Conservation (phyloP, 2,888 invertebrate genomes). For the Ligdia adustata region DNA sequence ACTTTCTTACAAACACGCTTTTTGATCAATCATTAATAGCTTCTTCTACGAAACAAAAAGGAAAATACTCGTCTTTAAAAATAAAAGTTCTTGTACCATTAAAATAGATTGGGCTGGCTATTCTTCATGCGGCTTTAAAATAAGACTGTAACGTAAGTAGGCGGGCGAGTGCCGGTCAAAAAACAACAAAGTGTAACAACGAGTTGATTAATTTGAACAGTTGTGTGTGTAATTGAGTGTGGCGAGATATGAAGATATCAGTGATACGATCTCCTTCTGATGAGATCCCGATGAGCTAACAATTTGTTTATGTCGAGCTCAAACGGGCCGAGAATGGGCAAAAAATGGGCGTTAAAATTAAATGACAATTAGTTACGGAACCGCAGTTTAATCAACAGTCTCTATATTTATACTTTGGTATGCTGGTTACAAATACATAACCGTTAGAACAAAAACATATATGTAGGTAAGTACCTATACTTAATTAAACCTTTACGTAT, state of each 20-base stretch:
- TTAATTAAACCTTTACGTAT: too few species aligned
- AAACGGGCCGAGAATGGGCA: conserved; percentile 24
- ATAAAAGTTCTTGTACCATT: conserved; percentile 2
- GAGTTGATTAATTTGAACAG: conserved; percentile 61
- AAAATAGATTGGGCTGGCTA: conserved; percentile 14
- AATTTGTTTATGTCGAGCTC: conserved; percentile 57
- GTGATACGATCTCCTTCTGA: conserved; percentile 62
- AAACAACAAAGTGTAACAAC: conserved; percentile 46
- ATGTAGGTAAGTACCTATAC: too few species aligned
- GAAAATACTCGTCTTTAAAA: neutral
- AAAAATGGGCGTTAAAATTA: conserved; percentile 44
- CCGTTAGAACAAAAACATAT: neutral
- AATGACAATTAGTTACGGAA: conserved; percentile 46
- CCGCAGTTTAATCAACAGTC: conserved; percentile 7
- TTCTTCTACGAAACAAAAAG: too few species aligned
- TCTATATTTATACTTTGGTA: neutral
- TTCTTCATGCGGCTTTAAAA: conserved; percentile 15
- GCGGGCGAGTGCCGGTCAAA: conserved; percentile 35
- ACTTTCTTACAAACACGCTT: conserved; percentile 3
- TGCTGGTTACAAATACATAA: neutral
- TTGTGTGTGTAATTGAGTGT: conserved; percentile 54
- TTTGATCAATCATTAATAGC: conserved; percentile 1
- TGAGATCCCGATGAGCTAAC: conserved; percentile 66
- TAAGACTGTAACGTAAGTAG: conserved; percentile 22
- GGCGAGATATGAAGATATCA: conserved; percentile 69